phyloP scores from a whole-genome alignment of 2,113 vertebrate genomes.

The Diphyllodes magnificus region DNA sequence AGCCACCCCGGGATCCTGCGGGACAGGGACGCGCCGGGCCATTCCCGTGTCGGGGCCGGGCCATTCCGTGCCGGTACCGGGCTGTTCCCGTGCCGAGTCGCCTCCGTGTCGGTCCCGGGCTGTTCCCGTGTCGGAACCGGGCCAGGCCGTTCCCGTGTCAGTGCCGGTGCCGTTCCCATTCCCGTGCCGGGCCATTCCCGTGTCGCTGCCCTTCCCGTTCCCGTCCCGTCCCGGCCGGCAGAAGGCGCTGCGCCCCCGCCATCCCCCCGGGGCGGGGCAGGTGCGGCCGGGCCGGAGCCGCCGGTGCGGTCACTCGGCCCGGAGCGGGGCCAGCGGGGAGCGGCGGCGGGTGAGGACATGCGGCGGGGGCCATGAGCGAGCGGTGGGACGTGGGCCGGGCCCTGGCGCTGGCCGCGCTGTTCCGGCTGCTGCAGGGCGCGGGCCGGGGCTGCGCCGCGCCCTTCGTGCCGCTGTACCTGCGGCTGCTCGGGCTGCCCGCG shows the following conservation, averaged over 20 bases:
- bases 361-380: too few species aligned
- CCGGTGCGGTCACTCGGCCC: background rate
- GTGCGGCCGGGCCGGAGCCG: background rate
- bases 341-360: too few species aligned
- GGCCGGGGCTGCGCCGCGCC: background rate
- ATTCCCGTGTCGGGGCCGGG: background rate
- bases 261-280: background rate
- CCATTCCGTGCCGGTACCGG: accelerated
- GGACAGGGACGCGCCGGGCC: background rate
- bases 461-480: background rate
- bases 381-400: too few species aligned
- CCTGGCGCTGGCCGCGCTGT: too few species aligned
- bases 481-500: background rate
- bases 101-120: too few species aligned
- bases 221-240: background rate
- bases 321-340: background rate
- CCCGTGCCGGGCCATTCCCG: too few species aligned
- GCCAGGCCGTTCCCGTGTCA: too few species aligned
- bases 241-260: background rate
- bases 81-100: background rate
- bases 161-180: too few species aligned
- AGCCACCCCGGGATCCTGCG: background rate
- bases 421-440: background rate
- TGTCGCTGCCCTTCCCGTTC: too few species aligned
- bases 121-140: too few species aligned